A percentile compares a stretch with the other conserved stretches of the same genome.
These are phyloP conservation scores for Salvator merianae DNA, from an alignment of 2,113 vertebrate genomes.

Conservation along the genomic window DNA sequence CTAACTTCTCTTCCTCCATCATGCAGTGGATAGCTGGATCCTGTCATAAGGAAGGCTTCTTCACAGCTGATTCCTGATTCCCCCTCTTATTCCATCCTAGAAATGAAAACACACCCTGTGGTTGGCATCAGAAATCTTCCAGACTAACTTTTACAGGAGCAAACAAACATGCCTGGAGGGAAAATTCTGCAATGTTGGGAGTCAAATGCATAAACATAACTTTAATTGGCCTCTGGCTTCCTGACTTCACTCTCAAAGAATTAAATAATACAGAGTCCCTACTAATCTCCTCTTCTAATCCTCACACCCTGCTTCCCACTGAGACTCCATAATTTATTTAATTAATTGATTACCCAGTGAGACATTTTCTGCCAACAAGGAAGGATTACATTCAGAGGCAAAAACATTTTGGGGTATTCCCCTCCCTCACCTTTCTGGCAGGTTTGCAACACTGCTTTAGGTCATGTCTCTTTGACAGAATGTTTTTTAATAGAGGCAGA, in stretches of 20 bases:
- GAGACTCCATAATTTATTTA: not conserved
- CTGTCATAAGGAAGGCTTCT: not conserved
- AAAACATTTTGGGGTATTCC: not conserved
- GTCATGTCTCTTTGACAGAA: no score
- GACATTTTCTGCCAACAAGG: not conserved
- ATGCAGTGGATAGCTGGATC: not conserved
- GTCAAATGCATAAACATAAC: not conserved
- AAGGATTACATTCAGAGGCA: not conserved
- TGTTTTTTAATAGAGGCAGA: not conserved
- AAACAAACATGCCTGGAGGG: not conserved
- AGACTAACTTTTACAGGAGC: not conserved
- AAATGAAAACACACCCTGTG: not conserved
- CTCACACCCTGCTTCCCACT: not conserved
- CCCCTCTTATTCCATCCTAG: not conserved
- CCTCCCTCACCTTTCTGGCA: not conserved
- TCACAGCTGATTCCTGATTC: accelerated
- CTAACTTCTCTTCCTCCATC: accelerated
- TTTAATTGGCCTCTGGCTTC: not conserved
- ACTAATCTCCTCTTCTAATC: accelerated
- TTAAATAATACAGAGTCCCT: not conserved
- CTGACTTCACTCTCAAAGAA: not conserved
- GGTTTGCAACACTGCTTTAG: not conserved
- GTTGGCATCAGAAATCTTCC: not conserved
- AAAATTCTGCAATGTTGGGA: not conserved
- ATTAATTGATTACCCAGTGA: not conserved